Percentiles rank a stretch among this genome's conserved stretches.
phyloP scores from a whole-genome alignment of 2,888 invertebrate genomes.

The Epistrophe eligans region DNA sequence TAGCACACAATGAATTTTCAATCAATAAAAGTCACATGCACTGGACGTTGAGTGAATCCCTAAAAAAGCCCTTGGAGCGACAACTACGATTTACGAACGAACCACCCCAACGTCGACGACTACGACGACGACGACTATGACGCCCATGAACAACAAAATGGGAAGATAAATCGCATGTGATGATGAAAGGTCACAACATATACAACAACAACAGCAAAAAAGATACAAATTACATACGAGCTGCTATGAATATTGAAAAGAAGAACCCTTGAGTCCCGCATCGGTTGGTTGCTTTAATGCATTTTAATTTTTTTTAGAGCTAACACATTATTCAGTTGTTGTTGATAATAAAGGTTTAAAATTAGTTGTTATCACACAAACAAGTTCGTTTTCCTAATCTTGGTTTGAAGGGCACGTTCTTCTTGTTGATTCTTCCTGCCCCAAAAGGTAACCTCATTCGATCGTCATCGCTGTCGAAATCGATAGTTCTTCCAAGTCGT shows the following conservation, averaged over 20 bases:
- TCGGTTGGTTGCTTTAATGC: conserved; percentile 73
- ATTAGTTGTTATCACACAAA: conserved; percentile 70
- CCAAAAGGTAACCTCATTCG: conserved; percentile 84
- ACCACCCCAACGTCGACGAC: not conserved
- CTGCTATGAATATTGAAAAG: conserved; percentile 42
- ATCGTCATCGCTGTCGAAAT: conserved; percentile 80
- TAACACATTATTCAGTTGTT: conserved; percentile 58
- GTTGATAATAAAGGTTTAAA: conserved; percentile 22
- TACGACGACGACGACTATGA: not conserved
- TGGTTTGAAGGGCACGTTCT: conserved; percentile 84
- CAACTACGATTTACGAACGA: conserved; percentile 16
- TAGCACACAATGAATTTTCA: conserved; percentile 67
- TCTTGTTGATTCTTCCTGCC: conserved; percentile 84
- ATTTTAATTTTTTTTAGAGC: conserved; percentile 50
- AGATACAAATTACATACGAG: conserved; percentile 30
- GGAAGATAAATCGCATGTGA: conserved; percentile 20
- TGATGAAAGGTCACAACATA: conserved; percentile 25
- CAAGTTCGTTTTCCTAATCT: conserved; percentile 83
- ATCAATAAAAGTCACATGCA: conserved; percentile 74
- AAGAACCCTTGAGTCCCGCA: conserved; percentile 50
- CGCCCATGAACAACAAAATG: conserved; percentile 27
- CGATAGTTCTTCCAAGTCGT: conserved; percentile 84
- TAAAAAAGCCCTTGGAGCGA: conserved; percentile 46
- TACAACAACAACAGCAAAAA: conserved; percentile 20
- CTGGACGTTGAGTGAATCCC: conserved; percentile 49